These are phyloP conservation scores for Cinclus cinclus DNA, from an alignment of 2,113 vertebrate species.

Conservation along the genomic window DNA sequence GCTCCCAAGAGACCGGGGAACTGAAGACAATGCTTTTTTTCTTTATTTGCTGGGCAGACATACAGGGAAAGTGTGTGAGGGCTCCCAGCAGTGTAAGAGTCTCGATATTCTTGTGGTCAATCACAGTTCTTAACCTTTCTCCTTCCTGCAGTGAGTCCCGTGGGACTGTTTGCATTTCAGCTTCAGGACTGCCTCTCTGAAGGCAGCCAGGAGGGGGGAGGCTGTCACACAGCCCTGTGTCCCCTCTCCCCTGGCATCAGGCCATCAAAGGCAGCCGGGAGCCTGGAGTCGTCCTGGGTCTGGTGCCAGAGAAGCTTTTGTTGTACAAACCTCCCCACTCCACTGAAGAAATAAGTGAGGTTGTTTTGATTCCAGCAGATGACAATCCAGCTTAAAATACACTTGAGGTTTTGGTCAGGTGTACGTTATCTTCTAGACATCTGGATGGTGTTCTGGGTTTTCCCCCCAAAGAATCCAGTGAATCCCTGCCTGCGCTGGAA, in stretches of 20 bases:
- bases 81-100: neutral
- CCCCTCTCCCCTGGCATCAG: neutral
- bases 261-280: neutral
- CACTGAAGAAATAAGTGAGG: neutral
- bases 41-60: neutral
- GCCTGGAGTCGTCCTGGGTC: accelerated
- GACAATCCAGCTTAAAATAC: neutral
- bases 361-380: neutral
- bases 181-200: neutral
- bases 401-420: neutral
- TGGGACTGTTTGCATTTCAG: neutral
- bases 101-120: neutral
- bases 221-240: neutral
- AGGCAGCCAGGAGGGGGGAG: neutral
- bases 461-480: neutral
- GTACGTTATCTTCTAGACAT: neutral
- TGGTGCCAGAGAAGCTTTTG: neutral
- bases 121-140: neutral
- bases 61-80: neutral
- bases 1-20: neutral
- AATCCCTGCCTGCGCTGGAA: no score
- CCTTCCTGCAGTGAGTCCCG: neutral
- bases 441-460: neutral
- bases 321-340: neutral
- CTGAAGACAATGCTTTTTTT: neutral